Evolutionary conservation across 2,113 vertebrate genomes (phyloP).

Genomic region (Rhinolophus ferrumequinum): DNA sequence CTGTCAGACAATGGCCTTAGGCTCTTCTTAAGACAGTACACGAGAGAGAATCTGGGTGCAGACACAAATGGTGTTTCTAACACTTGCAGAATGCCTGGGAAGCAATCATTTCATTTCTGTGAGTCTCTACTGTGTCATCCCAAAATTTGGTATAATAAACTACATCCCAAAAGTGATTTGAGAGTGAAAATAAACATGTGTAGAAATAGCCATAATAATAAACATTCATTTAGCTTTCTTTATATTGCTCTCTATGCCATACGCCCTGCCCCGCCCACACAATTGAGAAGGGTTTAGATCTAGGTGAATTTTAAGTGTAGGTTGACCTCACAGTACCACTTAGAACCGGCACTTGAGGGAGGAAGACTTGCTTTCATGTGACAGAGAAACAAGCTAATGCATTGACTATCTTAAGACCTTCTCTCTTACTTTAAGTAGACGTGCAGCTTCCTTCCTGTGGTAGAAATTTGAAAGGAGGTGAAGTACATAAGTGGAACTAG

Average conservation of each 20-base stretch:
- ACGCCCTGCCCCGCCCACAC: no score
- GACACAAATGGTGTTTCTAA: background rate
- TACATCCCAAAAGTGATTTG: background rate
- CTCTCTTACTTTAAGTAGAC: background rate
- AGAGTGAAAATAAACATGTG: background rate
- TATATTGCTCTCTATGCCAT: background rate
- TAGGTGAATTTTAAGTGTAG: background rate
- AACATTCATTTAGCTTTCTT: background rate
- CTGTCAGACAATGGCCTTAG: background rate
- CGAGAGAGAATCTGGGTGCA: background rate
- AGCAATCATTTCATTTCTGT: background rate
- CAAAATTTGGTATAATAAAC: background rate
- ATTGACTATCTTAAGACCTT: background rate
- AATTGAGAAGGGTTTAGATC: background rate
- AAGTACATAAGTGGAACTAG: accelerated
- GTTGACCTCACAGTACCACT: background rate
- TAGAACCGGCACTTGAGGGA: background rate
- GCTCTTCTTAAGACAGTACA: background rate
- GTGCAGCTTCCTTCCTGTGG: background rate
- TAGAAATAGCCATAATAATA: background rate
- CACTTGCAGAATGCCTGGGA: background rate
- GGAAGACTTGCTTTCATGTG: background rate
- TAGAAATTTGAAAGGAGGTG: background rate
- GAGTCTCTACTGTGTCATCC: background rate
- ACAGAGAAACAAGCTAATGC: background rate